Conservation (phyloP, 1,140 invertebrate genomes). For the Bradynema listronoti region DNA sequence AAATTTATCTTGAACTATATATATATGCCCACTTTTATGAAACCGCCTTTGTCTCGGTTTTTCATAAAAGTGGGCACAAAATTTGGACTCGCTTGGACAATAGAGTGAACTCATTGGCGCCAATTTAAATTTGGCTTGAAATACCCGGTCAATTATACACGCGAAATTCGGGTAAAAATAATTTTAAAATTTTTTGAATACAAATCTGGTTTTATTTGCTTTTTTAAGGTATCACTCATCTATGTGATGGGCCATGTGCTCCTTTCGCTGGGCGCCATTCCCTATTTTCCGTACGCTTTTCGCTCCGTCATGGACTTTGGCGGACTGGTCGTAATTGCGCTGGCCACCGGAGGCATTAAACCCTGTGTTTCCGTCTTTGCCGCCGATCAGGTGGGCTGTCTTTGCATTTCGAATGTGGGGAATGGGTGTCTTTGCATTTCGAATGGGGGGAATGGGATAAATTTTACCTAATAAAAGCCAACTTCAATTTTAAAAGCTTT, state of each 20-base stretch:
- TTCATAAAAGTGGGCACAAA: no score
- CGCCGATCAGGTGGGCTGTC: conserved; percentile 31
- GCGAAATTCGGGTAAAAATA: no score
- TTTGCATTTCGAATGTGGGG: conserved; percentile 6
- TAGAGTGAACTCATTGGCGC: no score
- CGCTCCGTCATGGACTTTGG: conserved; percentile 48
- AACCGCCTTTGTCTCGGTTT: no score
- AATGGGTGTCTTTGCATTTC: conserved; percentile 64
- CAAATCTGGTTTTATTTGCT: no score
- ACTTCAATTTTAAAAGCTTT: conserved; percentile 6
- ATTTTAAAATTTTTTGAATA: no score
- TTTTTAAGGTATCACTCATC: conserved; percentile 71
- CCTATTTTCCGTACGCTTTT: conserved; percentile 60
- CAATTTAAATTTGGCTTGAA: no score
- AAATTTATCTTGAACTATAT: no score
- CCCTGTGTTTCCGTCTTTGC: conserved; percentile 94
- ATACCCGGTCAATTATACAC: no score
- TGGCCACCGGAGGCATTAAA: conserved; percentile 92
- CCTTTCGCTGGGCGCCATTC: conserved; percentile 67
- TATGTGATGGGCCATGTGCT: conserved; percentile 80
- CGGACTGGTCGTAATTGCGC: conserved; percentile 70
- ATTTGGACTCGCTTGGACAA: no score
- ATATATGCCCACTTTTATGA: no score
- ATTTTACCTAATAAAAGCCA: background rate
- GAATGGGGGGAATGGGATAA: background rate